These are phyloP conservation scores for Athalia rosae DNA, from an alignment of 2,888 invertebrate species.

Conservation along the genomic window DNA sequence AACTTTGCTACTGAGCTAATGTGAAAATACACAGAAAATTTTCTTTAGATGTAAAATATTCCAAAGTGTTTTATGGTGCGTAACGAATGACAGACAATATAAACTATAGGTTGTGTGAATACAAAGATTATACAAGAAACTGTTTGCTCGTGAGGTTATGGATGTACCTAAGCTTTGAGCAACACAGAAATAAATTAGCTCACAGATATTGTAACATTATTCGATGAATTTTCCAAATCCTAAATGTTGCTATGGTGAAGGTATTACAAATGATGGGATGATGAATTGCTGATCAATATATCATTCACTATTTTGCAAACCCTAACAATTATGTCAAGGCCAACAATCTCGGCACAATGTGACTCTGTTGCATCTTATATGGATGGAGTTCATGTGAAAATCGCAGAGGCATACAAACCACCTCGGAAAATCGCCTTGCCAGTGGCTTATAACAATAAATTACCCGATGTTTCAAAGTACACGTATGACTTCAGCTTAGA, in stretches of 20 bases:
- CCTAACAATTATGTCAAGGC: constrained; percentile 61
- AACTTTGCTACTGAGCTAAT: no score
- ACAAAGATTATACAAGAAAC: not conserved
- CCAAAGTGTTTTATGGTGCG: not conserved
- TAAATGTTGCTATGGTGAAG: no score
- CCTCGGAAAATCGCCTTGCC: constrained; percentile 82
- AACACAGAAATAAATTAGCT: not conserved
- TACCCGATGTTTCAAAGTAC: constrained; percentile 76
- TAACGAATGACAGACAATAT: not conserved
- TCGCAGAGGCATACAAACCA: constrained; percentile 90
- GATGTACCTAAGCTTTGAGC: not conserved
- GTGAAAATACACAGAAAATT: not conserved
- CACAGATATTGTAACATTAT: not conserved
- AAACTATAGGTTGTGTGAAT: not conserved
- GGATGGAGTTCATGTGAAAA: constrained; percentile 92
- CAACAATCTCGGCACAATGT: constrained; percentile 63
- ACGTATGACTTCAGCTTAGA: constrained; percentile 86
- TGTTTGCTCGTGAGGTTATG: constrained; percentile 16
- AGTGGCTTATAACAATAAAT: constrained; percentile 75
- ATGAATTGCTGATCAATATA: not conserved
- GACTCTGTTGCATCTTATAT: constrained; percentile 77
- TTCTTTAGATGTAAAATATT: not conserved
- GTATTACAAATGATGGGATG: not conserved
- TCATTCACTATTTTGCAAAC: no score
- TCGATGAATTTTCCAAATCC: not conserved